Evolutionary conservation across 2,888 invertebrate species (phyloP).

Genomic region (Drosophila histrio): DNA sequence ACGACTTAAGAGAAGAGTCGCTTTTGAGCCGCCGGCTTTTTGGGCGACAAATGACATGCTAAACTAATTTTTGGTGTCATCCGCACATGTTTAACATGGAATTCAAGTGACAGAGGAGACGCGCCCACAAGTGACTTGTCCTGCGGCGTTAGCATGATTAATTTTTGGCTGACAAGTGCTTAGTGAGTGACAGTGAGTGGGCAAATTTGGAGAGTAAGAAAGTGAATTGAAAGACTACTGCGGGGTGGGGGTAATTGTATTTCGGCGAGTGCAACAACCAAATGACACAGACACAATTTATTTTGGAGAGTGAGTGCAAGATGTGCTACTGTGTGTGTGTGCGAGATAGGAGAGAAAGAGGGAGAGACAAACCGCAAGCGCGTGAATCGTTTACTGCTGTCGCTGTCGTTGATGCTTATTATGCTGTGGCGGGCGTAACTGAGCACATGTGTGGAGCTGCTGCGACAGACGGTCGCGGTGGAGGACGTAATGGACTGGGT

Average conservation of each 20-base stretch:
- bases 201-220: slow-evolving; percentile 13
- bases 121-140: slow-evolving; percentile 43
- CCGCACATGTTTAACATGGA: slow-evolving; percentile 65
- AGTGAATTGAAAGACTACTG: slow-evolving; percentile 33
- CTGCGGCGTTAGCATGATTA: slow-evolving; percentile 70
- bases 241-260: slow-evolving; percentile 57
- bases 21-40: slow-evolving; percentile 22
- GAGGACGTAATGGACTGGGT: slow-evolving; percentile 45
- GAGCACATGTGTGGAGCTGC: slow-evolving; percentile 68
- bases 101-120: slow-evolving; percentile 56
- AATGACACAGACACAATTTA: slow-evolving; percentile 23
- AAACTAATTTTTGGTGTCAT: slow-evolving; percentile 74
- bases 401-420: slow-evolving; percentile 58
- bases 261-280: slow-evolving; percentile 55
- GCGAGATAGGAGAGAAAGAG: slow-evolving; percentile 2
- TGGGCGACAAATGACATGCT: slow-evolving; percentile 64
- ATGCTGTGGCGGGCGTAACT: slow-evolving; percentile 72
- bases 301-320: slow-evolving; percentile 1
- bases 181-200: slow-evolving; percentile 17
- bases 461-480: slow-evolving; percentile 43
- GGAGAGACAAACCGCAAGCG: slow-evolving; percentile 69
- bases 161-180: slow-evolving; percentile 71
- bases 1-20: slow-evolving; percentile 9
- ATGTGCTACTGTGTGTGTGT: not conserved
- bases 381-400: slow-evolving; percentile 60